Percentiles rank a stretch among this genome's conserved stretches.
Evolutionary conservation across 2,888 invertebrate genomes (phyloP).

Genomic region (Ellobium chinense): DNA sequence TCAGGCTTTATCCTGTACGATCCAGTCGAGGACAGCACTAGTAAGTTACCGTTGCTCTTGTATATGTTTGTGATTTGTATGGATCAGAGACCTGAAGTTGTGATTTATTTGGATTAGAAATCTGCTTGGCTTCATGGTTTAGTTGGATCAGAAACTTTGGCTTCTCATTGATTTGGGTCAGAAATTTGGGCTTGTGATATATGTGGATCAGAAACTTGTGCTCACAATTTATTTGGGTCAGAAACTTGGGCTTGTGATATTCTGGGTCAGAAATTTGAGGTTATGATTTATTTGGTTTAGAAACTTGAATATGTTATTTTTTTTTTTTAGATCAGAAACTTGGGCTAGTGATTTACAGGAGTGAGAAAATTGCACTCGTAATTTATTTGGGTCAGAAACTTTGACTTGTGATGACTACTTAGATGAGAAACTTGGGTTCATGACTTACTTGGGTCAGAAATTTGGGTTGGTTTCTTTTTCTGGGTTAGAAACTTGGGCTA

Average conservation of each 20-base stretch:
- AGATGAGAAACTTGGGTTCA: too few species aligned
- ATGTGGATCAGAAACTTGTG: not conserved
- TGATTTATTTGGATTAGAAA: not conserved
- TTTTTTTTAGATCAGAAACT: not conserved
- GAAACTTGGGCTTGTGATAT: too few species aligned
- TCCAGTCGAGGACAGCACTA: conserved; percentile 62
- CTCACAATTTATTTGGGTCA: not conserved
- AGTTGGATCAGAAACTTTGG: not conserved
- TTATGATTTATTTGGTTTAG: not conserved
- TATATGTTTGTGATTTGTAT: not conserved
- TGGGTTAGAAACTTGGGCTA: too few species aligned
- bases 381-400: too few species aligned
- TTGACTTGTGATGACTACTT: too few species aligned
- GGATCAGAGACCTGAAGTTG: conserved; percentile 49
- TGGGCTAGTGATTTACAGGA: not conserved
- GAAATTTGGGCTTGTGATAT: not conserved
- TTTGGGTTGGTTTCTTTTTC: too few species aligned
- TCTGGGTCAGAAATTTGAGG: too few species aligned
- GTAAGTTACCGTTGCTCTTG: conserved; percentile 64
- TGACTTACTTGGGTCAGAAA: too few species aligned
- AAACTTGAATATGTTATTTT: not conserved
- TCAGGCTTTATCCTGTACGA: conserved; percentile 84
- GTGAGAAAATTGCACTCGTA: not conserved
- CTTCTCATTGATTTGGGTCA: not conserved
- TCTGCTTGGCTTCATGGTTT: not conserved